Conservation (phyloP, 2,888 invertebrate genomes). For the Tiliacea aurago region DNA sequence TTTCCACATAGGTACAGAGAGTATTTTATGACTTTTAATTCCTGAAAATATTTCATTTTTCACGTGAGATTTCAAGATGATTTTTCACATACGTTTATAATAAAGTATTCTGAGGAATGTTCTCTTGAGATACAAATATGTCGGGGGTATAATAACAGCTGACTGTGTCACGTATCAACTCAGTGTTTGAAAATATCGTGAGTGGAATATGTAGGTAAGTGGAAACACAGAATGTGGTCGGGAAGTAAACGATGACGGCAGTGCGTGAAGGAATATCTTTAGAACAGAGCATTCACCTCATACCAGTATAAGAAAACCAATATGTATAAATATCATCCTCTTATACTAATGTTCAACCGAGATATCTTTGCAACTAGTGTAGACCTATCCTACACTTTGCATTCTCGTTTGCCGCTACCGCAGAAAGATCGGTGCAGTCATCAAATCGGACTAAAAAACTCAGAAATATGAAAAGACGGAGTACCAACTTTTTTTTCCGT, state of each 20-base stretch:
- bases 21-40: slow-evolving; percentile 48
- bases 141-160: slow-evolving; percentile 55
- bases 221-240: slow-evolving; percentile 33
- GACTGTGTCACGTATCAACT: slow-evolving; percentile 58
- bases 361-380: not conserved
- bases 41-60: slow-evolving; percentile 41
- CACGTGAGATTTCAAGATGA: slow-evolving; percentile 52
- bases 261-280: slow-evolving; percentile 24
- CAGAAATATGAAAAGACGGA: slow-evolving; percentile 18
- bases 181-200: slow-evolving; percentile 64
- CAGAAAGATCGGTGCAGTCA: not conserved
- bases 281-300: slow-evolving; percentile 16
- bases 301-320: slow-evolving; percentile 16
- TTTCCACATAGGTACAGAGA: slow-evolving; percentile 26
- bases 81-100: slow-evolving; percentile 45
- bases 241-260: slow-evolving; percentile 8
- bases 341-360: not conserved
- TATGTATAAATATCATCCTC: not conserved
- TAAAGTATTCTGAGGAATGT: slow-evolving; percentile 46
- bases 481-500: slow-evolving; percentile 2
- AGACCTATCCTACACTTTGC: not conserved
- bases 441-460: slow-evolving; percentile 23
- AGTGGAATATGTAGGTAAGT: slow-evolving; percentile 48
- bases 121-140: slow-evolving; percentile 60
- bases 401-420: not conserved